Conservation (phyloP, 2,113 vertebrate genomes). For the Gopherus evgoodei region DNA sequence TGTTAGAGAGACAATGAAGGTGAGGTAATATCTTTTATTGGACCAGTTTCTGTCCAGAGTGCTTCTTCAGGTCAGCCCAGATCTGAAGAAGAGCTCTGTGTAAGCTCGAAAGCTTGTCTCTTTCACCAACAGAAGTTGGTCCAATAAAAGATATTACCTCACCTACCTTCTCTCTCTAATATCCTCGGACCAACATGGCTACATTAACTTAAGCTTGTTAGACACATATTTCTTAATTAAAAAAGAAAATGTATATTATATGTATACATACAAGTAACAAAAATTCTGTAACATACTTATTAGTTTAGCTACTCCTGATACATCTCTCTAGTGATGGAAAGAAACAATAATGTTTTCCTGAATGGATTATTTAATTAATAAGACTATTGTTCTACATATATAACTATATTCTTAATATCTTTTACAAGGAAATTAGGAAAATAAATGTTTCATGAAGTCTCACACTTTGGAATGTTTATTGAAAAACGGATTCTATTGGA, state of each 20-base stretch:
- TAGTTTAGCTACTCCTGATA: background rate
- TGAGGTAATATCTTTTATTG: background rate
- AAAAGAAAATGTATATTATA: background rate
- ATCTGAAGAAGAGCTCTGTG: background rate
- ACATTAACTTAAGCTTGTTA: background rate
- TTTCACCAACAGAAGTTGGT: background rate
- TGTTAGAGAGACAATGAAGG: background rate
- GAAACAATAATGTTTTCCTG: constrained; percentile 12
- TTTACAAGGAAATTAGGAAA: constrained; percentile 18
- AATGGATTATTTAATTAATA: constrained; percentile 16
- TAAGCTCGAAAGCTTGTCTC: background rate
- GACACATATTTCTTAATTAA: rapidly evolving
- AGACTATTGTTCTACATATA: background rate
- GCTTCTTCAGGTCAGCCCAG: background rate
- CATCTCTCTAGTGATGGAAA: background rate
- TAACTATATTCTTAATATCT: constrained; percentile 29
- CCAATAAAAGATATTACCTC: background rate
- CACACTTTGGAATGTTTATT: constrained; percentile 4
- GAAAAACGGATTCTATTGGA: background rate
- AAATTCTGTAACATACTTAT: background rate
- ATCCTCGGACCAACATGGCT: background rate
- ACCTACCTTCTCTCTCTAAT: background rate
- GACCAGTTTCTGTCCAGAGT: background rate
- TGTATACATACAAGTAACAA: background rate
- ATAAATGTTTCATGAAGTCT: constrained; percentile 5